phyloP scores from a whole-genome alignment of 1,140 invertebrate species.

The Drosophila kohkoa region DNA sequence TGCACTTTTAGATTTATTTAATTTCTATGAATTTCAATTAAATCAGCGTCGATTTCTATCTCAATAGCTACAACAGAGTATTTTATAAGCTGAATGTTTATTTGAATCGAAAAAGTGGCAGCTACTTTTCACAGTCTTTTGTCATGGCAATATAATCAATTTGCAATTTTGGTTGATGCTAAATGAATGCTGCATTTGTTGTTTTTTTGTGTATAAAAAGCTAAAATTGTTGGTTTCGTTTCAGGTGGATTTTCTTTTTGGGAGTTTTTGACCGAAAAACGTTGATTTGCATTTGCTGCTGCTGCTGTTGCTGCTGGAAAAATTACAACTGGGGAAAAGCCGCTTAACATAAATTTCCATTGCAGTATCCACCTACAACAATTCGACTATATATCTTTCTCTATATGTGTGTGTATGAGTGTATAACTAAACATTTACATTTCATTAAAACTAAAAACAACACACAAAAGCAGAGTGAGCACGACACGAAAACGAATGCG shows the following conservation, averaged over 20 bases:
- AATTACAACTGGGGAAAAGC: constrained; percentile 49
- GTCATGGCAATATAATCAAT: constrained; percentile 12
- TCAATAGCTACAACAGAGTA: background rate
- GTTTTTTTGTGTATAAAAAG: constrained; percentile 14
- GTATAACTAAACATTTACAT: constrained; percentile 83
- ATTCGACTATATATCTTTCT: constrained; percentile 6
- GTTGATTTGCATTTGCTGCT: constrained; percentile 41
- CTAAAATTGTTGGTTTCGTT: constrained; percentile 19
- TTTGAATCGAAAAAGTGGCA: background rate
- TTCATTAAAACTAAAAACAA: constrained; percentile 84
- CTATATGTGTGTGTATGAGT: constrained; percentile 20
- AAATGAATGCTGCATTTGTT: constrained; percentile 7
- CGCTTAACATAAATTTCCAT: constrained; percentile 54
- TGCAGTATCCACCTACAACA: constrained; percentile 13
- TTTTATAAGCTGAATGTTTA: background rate
- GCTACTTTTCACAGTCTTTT: background rate
- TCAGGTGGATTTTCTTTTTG: constrained; percentile 15
- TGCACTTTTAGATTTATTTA: background rate
- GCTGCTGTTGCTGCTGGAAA: constrained; percentile 14
- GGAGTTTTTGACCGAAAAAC: constrained; percentile 4
- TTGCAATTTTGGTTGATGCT: constrained; percentile 20
- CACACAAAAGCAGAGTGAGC: constrained; percentile 73
- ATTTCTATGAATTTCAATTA: too few species aligned
- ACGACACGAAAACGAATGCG: constrained; percentile 60
- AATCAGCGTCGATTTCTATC: background rate